Evolutionary conservation across 2,888 invertebrate species (phyloP), one percentile per base, ranked within the genome.

Genomic region (Diarsia rubi): DNA sequence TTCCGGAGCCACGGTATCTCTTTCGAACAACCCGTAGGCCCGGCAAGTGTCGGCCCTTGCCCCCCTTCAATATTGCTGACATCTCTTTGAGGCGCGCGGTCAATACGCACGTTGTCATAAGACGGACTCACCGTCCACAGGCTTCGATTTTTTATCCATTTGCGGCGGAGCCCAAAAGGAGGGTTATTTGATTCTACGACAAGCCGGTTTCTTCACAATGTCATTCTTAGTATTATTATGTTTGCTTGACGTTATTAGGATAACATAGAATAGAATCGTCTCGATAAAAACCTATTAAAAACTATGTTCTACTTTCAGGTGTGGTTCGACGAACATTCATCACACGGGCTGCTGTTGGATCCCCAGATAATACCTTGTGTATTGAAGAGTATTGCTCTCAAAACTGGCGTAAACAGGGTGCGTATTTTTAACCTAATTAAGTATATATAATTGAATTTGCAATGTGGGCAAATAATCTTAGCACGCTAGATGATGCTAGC

Each of bases 251-350:
- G n/a, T 24, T 24, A 16, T 54, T 24, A 14, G 54, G 11, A 24
- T 54, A 24, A 54, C 24, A 24, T 24, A 24, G 24, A 24, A 27
- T 57, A 16, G 57, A 57, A 19, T 16, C 16, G 2, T 44, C 31
- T 54, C n/a, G 8, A 52, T 21, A 69, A 44, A 0, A 19, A 60
- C 12, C 12, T 14, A n/a, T n/a, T 62, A 62, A 42, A 62, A 42
- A n/a, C 14, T n/a, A n/a, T 24, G 21, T 45, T 9, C 6, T 16
- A 19, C 5, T 84, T 82, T 54, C 86, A 96, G 96, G 94, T 96
- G 37, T 96, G 96, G 95, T 96, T 96, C 81, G 96, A 96, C 66
- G 96, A 96, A 76, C 95, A 96, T 67, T 94, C 96, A 2, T 96
- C 96, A 4, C 91, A 93, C 3, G 93, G 96, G 1, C 81, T 96